Percentiles rank a stretch among this genome's conserved stretches.
Evolutionary conservation across 2,113 vertebrate genomes (phyloP).

Genomic region (Macrotis lagotis): DNA sequence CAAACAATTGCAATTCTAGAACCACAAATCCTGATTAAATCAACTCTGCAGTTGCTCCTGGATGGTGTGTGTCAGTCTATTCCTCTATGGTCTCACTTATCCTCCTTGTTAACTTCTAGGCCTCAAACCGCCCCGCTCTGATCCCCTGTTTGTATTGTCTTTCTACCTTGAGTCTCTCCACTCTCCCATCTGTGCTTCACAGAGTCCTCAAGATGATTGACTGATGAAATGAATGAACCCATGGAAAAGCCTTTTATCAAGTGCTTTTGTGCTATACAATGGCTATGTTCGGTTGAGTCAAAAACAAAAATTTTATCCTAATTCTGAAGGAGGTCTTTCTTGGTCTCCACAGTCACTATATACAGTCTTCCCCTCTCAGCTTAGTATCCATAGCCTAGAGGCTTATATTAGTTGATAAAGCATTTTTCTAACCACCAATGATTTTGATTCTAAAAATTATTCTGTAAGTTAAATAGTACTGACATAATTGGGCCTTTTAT

Average conservation of each 20-base stretch:
- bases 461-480: background rate
- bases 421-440: background rate
- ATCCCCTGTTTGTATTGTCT: background rate
- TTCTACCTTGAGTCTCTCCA: background rate
- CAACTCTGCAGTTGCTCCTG: background rate
- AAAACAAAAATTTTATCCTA: background rate
- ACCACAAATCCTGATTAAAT: background rate
- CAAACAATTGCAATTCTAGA: background rate
- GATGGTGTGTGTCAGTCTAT: background rate
- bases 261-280: background rate
- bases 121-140: fast-evolving
- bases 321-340: background rate
- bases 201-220: background rate
- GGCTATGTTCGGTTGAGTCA: background rate
- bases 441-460: background rate
- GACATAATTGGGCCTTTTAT: background rate
- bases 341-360: background rate
- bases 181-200: background rate
- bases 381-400: background rate
- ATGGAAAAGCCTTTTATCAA: background rate
- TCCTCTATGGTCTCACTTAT: background rate
- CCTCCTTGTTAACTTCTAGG: background rate
- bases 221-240: background rate
- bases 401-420: background rate
- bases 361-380: background rate